Evolutionary conservation across 2,113 vertebrate species (phyloP), one percentile per base, ranked within the genome.

Genomic region (Aptenodytes forsteri): DNA sequence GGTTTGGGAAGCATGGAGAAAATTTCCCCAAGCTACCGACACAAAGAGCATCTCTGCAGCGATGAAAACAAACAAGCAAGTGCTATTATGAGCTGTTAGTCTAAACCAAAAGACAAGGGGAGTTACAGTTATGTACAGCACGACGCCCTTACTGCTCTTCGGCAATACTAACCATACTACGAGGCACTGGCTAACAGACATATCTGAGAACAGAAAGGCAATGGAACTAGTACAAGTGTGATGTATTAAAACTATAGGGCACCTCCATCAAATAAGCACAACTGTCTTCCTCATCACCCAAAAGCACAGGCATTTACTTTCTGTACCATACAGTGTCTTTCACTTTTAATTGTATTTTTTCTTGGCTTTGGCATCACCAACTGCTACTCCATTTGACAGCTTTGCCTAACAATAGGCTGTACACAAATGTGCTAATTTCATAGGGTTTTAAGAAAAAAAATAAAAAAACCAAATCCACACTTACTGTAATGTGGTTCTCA

Each of bases 121-220:
- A 34, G 62, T 3, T 13, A 11, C 10, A 2, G 11, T 11, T 55
- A 5, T 4, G 4, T 4, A 10, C 23, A 4, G 55, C 36, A 72
- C 3, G 3, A 6, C 27, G 5, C 23, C 46, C 55, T 13, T 6
- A 6, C 13, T 18, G 9, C 12, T 9, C 27, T 6, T 17, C 38
- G 20, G 36, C 54, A 11, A 3, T 3, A 13, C 8, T 13, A 26
- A 4, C 47, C 8, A 10, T 4, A 7, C 27, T 2, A 30, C 0
- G 7, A 34, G 42, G 76, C 21, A 1, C 18, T 6, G 34, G 26
- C 29, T 13, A 23, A 47, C 77, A 78, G n/a, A 5, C 8, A 3
- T 4, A 7, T 11, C 21, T 16, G 29, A 14, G 7, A 15, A 30
- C 23, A 36, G 27, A 20, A 40, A 26, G 22, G 47, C 34, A 34